Evolutionary conservation across 2,113 vertebrate genomes (phyloP).

Genomic region (Mus pahari): DNA sequence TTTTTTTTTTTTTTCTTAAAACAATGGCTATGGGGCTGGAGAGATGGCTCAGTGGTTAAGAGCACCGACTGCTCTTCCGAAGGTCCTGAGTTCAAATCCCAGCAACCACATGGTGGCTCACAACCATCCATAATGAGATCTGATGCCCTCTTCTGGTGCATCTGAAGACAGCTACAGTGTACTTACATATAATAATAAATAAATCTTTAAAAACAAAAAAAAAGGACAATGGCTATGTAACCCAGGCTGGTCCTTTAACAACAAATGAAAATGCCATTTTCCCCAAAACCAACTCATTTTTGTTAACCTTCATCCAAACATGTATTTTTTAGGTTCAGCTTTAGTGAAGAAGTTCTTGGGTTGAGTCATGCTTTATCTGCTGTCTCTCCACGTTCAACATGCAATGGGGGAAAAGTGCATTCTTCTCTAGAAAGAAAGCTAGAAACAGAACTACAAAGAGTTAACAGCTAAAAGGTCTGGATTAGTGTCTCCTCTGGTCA

Average conservation of each 20-base stretch:
- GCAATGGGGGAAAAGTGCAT: not conserved
- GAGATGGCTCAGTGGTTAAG: too few relatives aligned
- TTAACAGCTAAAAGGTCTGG: slow-evolving; percentile 71
- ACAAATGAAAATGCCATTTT: slow-evolving; percentile 37
- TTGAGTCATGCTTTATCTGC: slow-evolving; percentile 3
- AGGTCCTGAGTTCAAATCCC: too few relatives aligned
- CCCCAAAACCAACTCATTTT: slow-evolving; percentile 7
- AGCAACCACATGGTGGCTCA: too few relatives aligned
- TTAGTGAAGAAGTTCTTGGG: slow-evolving; percentile 44
- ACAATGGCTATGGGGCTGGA: not conserved
- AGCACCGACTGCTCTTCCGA: too few relatives aligned
- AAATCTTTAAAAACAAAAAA: too few relatives aligned
- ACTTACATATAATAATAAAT: too few relatives aligned
- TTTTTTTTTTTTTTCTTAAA: too few relatives aligned
- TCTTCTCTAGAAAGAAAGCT: not conserved
- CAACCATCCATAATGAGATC: too few relatives aligned
- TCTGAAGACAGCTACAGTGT: too few relatives aligned
- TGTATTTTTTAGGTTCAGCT: slow-evolving; percentile 8
- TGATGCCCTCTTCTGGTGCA: too few relatives aligned
- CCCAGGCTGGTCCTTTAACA: not conserved
- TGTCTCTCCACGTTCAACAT: not conserved
- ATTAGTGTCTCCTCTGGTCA: slow-evolving; percentile 56
- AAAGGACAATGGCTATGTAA: not conserved
- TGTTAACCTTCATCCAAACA: slow-evolving; percentile 44
- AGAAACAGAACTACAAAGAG: slow-evolving; percentile 57